phyloP scores from a whole-genome alignment of 1,140 invertebrate species.

The Maniola jurtina region DNA sequence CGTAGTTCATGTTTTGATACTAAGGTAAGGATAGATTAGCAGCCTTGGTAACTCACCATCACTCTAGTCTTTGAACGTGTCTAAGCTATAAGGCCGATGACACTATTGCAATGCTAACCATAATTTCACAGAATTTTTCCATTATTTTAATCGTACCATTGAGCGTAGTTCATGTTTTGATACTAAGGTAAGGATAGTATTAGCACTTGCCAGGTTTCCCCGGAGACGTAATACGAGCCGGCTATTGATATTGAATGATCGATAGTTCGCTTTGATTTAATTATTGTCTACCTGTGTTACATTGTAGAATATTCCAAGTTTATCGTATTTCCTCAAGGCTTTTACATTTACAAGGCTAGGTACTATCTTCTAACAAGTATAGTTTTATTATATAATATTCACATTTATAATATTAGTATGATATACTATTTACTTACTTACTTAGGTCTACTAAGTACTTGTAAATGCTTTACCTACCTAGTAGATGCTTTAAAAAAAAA shows the following conservation, averaged over 20 bases:
- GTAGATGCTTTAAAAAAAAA: too few species aligned
- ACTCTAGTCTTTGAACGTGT: too few species aligned
- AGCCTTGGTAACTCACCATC: too few species aligned
- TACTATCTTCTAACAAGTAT: too few species aligned
- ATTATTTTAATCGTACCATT: conserved; percentile 3
- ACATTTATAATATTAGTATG: too few species aligned
- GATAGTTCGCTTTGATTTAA: conserved; percentile 24
- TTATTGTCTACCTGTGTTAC: conserved; percentile 7
- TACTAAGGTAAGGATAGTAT: conserved; percentile 24
- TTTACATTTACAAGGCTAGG: too few species aligned
- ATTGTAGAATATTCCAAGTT: not conserved
- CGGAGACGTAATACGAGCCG: conserved; percentile 22
- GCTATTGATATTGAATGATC: conserved; percentile 27
- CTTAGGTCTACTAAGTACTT: too few species aligned
- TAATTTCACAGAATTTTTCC: conserved; percentile 1
- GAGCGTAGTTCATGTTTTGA: conserved; percentile 16
- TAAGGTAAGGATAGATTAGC: conserved; percentile 21
- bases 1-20: conserved; percentile 19
- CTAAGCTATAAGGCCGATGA: not conserved
- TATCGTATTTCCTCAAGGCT: too few species aligned
- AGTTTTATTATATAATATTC: too few species aligned
- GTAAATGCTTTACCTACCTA: too few species aligned
- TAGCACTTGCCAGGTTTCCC: conserved; percentile 20
- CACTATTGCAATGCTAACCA: not conserved
- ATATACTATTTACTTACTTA: too few species aligned